Evolutionary conservation across 2,113 vertebrate species (phyloP), one percentile per base, ranked within the genome.

Genomic region (Atlantisia rogersi): DNA sequence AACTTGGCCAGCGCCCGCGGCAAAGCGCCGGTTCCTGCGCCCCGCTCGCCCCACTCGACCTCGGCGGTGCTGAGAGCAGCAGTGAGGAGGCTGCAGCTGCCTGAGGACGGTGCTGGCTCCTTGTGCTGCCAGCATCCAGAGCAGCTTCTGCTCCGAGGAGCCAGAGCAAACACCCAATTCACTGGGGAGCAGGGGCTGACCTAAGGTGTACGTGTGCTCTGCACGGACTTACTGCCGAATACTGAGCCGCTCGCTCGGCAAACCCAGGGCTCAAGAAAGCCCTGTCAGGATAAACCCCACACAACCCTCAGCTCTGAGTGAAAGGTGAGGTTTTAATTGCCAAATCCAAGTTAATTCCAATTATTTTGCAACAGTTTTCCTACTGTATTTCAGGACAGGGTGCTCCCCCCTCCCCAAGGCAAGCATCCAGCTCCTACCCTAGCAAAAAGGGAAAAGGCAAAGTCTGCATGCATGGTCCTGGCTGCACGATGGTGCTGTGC

Each of bases 1-100:
- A 39, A 2, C 90, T 62, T 50, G 85, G 85, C 56, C 92, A 37
- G 93, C 16, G 85, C 94, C 93, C 4, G 93, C 86, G 94, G 94
- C 86, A 25, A 46, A 93, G 86, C 35, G 11, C 69, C 17, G 40
- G 14, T 53, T 14, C 69, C 74, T 14, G 82, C 86, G 4, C 80
- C 80, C 55, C 37, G 63, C 92, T 89, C 20, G 56, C 52, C 64
- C 74, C 6, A 37, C 82, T 75, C 53, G 82, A 79, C 80, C 92
- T 32, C 46, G 9, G 76, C 25, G 2, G 26, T 28, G 69, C 78
- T 1, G 18, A 16, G 67, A 12, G 78, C 39, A 3, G 63, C 68
- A 26, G 81, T 4, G 12, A 32, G 31, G 29, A 65, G 69, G 40
- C 60, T 42, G 85, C 81, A 12, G 81, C 80, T 65, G 85, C 77